Evolutionary conservation across 2,888 invertebrate species (phyloP).

Genomic region (Uloborus plumipes): DNA sequence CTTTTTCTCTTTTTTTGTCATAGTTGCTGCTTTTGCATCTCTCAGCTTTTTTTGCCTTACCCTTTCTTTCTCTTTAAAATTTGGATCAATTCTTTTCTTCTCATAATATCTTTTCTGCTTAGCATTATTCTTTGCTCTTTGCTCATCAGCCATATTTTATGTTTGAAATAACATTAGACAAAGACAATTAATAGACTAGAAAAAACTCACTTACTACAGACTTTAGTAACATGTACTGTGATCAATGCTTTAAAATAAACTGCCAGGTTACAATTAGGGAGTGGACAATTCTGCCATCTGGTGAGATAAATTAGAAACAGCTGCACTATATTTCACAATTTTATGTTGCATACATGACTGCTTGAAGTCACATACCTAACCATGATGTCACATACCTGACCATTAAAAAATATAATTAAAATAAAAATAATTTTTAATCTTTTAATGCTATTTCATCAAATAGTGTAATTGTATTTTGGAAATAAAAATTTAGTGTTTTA

Average conservation of each 20-base stretch:
- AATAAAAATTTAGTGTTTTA: not conserved
- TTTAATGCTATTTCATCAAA: not conserved
- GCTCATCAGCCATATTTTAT: not conserved
- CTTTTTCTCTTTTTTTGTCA: slow-evolving; percentile 2
- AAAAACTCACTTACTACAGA: not conserved
- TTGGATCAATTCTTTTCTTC: not conserved
- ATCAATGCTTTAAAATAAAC: not conserved
- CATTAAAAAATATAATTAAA: not conserved
- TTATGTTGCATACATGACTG: not conserved
- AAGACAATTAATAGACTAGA: not conserved
- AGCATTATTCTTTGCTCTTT: not conserved
- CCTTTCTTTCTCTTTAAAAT: not conserved
- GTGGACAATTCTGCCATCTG: not conserved
- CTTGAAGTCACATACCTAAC: slow-evolving; percentile 2
- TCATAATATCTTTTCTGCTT: not conserved
- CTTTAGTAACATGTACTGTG: not conserved
- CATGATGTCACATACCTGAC: not conserved
- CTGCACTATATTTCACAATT: not conserved
- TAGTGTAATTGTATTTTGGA: not conserved
- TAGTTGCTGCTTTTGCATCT: not conserved
- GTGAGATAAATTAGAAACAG: not conserved
- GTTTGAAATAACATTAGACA: not conserved
- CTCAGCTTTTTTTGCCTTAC: not conserved
- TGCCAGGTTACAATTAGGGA: not conserved
- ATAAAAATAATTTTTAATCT: not conserved